Percentiles rank a stretch among this genome's conserved stretches.
phyloP scores from a whole-genome alignment of 2,113 vertebrate genomes.

The Budorcas taxicolor region DNA sequence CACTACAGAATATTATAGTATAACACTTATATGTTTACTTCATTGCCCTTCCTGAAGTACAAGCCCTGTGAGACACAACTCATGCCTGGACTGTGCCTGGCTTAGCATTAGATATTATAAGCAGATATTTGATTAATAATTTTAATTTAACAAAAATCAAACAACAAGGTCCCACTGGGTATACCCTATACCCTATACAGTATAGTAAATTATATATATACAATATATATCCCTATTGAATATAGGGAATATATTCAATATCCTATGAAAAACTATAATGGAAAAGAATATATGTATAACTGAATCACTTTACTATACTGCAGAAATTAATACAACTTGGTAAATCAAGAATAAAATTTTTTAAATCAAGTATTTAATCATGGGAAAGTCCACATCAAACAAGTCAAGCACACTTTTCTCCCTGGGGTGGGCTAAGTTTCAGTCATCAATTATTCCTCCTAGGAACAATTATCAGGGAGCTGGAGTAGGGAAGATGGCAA shows the following conservation, averaged over 20 bases:
- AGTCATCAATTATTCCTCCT: not conserved
- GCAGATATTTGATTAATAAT: not conserved
- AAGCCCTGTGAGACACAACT: not conserved
- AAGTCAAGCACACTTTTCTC: not conserved
- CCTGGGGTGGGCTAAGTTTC: not conserved
- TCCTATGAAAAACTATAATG: not conserved
- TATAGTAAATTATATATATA: no score
- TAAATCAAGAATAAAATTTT: not conserved
- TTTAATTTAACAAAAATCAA: not conserved
- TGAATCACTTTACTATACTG: not conserved
- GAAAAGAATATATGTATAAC: not conserved
- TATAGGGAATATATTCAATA: not conserved
- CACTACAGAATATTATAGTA: not conserved
- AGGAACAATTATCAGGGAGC: not conserved
- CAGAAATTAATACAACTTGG: not conserved
- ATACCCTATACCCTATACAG: no score
- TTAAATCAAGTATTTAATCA: not conserved
- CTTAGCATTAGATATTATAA: not conserved
- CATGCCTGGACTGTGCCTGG: not conserved
- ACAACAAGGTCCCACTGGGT: not conserved
- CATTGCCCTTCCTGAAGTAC: not conserved
- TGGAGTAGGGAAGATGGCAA: not conserved
- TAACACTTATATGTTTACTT: not conserved
- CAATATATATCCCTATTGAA: no score
- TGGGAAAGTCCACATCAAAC: not conserved